Percentiles rank a stretch among this genome's conserved stretches.
These are phyloP conservation scores for Chlamydotis undulata DNA, from an alignment of 2,113 vertebrate species.

Conservation along the genomic window DNA sequence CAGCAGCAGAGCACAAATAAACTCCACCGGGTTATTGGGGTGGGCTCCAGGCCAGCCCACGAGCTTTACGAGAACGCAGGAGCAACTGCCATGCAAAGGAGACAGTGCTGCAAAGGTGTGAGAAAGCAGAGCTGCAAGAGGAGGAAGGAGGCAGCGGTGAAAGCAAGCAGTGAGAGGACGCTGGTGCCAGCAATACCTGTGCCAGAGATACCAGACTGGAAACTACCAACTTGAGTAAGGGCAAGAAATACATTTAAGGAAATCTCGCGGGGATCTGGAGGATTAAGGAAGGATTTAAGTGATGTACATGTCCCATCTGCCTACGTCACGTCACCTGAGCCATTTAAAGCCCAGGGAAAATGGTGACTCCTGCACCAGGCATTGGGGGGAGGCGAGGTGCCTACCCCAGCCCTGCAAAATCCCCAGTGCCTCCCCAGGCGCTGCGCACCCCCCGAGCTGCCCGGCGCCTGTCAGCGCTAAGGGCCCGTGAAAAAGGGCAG, in stretches of 20 bases:
- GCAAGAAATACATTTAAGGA: not conserved
- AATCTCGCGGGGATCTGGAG: not conserved
- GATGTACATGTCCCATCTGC: not conserved
- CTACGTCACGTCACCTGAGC: not conserved
- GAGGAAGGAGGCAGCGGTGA: accelerated
- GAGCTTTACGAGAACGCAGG: not conserved
- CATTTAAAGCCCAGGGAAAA: not conserved
- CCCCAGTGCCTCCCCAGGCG: not conserved
- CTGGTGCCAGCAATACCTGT: not conserved
- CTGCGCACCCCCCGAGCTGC: not conserved
- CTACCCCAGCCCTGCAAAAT: not conserved
- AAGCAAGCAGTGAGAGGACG: not conserved
- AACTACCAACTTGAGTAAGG: not conserved
- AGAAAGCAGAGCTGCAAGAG: not conserved
- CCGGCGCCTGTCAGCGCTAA: not conserved
- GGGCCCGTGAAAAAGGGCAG: not conserved
- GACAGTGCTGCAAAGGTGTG: not conserved
- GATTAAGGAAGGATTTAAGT: not conserved
- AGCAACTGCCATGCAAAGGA: not conserved
- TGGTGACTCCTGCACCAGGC: not conserved
- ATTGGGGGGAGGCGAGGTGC: accelerated
- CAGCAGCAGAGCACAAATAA: not conserved
- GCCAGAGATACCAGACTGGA: not conserved
- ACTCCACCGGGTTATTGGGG: not conserved
- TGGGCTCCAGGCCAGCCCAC: not conserved